phyloP scores from a whole-genome alignment of 2,888 invertebrate genomes.

The Nomada fabriciana region DNA sequence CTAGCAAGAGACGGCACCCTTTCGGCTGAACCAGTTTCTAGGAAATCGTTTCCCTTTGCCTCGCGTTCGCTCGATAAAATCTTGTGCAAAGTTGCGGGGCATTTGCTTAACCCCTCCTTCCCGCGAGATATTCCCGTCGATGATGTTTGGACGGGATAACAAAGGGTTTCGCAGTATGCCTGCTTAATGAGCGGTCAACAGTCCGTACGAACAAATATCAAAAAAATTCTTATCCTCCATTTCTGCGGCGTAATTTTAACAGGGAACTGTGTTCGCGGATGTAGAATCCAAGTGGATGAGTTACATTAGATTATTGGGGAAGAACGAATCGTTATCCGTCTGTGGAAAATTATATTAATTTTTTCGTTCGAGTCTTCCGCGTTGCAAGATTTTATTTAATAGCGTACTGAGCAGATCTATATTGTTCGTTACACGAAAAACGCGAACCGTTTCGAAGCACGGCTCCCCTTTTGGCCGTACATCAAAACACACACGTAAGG shows the following conservation, averaged over 20 bases:
- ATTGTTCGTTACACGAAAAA: constrained; percentile 52
- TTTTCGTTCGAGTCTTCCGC: too few relatives aligned
- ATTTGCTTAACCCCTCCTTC: constrained; percentile 53
- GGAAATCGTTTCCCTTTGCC: constrained; percentile 10
- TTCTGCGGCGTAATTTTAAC: too few relatives aligned
- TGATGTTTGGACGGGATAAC: constrained; percentile 21
- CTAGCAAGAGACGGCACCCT: background rate
- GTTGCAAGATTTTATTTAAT: constrained; percentile 36
- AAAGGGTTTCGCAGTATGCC: background rate
- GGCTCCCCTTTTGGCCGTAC: constrained; percentile 49
- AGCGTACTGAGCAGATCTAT: constrained; percentile 56
- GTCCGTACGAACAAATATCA: background rate
- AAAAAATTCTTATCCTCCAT: background rate
- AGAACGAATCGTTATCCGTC: too few relatives aligned
- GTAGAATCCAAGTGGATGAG: too few relatives aligned
- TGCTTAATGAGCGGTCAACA: background rate
- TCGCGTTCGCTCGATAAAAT: constrained; percentile 59
- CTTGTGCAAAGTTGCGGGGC: constrained; percentile 42
- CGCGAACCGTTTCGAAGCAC: constrained; percentile 32
- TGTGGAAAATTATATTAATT: too few relatives aligned
- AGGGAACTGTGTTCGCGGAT: too few relatives aligned
- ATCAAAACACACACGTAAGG: constrained; percentile 64
- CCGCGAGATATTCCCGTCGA: constrained; percentile 9
- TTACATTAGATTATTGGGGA: too few relatives aligned
- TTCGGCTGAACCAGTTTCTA: constrained; percentile 15